Conservation (phyloP, 2,113 vertebrate species). For the Cygnus buccinator region DNA sequence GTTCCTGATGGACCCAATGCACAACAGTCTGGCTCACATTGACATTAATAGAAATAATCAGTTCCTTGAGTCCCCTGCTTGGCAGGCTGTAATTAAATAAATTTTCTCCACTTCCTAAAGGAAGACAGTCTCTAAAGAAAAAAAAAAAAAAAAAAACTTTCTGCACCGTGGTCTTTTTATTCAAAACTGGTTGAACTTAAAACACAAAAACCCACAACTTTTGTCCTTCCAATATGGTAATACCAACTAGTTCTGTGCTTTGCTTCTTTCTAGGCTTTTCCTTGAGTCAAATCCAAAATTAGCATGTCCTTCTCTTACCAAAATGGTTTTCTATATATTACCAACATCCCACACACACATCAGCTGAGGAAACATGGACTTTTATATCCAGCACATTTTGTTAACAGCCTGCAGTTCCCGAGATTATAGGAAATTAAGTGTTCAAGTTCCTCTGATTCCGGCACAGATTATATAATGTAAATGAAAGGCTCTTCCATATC, state of each 20-base stretch:
- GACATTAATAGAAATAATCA: neutral
- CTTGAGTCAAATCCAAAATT: neutral
- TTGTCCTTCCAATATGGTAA: neutral
- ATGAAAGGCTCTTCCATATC: neutral
- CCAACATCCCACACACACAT: neutral
- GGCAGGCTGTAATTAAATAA: neutral
- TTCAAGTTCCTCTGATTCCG: neutral
- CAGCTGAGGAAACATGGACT: neutral
- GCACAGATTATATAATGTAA: neutral
- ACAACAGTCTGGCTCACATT: neutral
- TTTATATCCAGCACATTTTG: neutral
- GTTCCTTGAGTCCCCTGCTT: neutral
- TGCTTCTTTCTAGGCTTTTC: neutral
- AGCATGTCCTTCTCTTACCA: neutral
- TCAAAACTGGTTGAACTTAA: neutral
- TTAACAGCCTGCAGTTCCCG: neutral
- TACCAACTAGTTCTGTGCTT: neutral
- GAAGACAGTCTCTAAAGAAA: neutral
- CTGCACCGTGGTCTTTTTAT: neutral
- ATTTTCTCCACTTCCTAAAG: neutral
- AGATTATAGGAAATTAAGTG: neutral
- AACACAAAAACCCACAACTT: neutral
- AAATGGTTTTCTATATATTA: neutral
- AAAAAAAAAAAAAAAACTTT: neutral
- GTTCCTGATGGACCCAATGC: neutral